phyloP scores from a whole-genome alignment of 2,888 invertebrate species.

The Scaptomyza caliginosa region DNA sequence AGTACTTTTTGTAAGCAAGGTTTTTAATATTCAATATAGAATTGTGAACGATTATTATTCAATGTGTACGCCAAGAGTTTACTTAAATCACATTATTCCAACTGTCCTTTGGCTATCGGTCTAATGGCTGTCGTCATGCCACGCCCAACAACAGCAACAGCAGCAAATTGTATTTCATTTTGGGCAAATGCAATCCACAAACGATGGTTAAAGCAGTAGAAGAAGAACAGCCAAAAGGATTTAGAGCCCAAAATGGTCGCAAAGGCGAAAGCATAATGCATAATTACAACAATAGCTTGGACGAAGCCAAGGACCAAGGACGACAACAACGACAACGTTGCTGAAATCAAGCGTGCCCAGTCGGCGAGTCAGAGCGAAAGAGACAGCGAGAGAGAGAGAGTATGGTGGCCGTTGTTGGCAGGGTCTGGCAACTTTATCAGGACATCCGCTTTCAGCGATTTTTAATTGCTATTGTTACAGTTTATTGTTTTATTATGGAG shows the following conservation, averaged over 20 bases:
- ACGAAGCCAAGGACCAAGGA: constrained; percentile 57
- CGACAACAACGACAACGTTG: constrained; percentile 51
- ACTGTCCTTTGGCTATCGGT: too few species aligned
- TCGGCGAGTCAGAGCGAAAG: constrained; percentile 25
- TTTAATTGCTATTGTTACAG: constrained; percentile 78
- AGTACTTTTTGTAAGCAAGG: background rate
- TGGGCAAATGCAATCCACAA: constrained; percentile 43
- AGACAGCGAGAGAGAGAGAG: background rate
- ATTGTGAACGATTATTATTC: too few species aligned
- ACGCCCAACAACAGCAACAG: background rate
- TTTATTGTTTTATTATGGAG: constrained; percentile 76
- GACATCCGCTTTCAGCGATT: constrained; percentile 79
- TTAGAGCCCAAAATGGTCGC: constrained; percentile 33
- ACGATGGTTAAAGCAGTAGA: constrained; percentile 11
- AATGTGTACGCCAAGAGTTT: constrained; percentile 8
- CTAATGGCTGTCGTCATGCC: constrained; percentile 3
- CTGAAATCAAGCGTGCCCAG: constrained; percentile 45
- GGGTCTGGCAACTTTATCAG: constrained; percentile 75
- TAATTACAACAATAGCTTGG: constrained; percentile 69
- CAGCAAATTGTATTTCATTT: constrained; percentile 41
- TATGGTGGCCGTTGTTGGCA: constrained; percentile 13
- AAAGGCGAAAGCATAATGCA: constrained; percentile 65
- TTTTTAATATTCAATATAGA: too few species aligned
- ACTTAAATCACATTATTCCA: background rate
- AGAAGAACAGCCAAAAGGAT: constrained; percentile 19